These are phyloP conservation scores for Campaea margaritaria DNA, from an alignment of 2,888 invertebrate species.

Conservation along the genomic window DNA sequence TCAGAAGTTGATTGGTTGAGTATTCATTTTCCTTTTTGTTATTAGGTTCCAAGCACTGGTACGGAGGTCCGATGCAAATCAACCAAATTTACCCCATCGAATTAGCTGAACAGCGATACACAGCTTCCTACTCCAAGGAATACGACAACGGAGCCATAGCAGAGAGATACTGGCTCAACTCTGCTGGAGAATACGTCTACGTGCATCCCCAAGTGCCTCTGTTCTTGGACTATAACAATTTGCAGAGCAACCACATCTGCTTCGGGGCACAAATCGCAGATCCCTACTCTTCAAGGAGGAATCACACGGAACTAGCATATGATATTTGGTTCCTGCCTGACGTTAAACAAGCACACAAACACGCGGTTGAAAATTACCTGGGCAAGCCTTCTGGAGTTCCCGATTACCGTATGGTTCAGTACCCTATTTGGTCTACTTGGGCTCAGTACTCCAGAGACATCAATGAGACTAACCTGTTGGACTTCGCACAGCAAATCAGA, in stretches of 20 bases:
- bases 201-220: slow-evolving; percentile 88
- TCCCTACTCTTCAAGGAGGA: slow-evolving; percentile 80
- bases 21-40: background rate
- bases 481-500: slow-evolving; percentile 88
- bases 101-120: slow-evolving; percentile 75
- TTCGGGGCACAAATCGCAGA: slow-evolving; percentile 82
- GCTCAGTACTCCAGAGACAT: slow-evolving; percentile 88
- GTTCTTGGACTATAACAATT: slow-evolving; percentile 88
- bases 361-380: slow-evolving; percentile 86
- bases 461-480: slow-evolving; percentile 84
- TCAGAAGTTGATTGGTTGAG: too few relatives aligned
- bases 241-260: slow-evolving; percentile 82
- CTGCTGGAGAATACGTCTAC: slow-evolving; percentile 88
- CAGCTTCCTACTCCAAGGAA: slow-evolving; percentile 84
- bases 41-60: slow-evolving; percentile 86
- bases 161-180: slow-evolving; percentile 90
- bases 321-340: slow-evolving; percentile 86
- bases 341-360: slow-evolving; percentile 86
- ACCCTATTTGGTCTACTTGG: slow-evolving; percentile 97
- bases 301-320: slow-evolving; percentile 81
- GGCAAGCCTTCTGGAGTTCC: slow-evolving; percentile 87
- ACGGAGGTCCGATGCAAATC: slow-evolving; percentile 87
- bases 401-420: slow-evolving; percentile 87
- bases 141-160: slow-evolving; percentile 83
- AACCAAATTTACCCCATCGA: slow-evolving; percentile 87